These are phyloP conservation scores for Microtus pennsylvanicus DNA, from an alignment of 2,113 vertebrate species.

Conservation along the genomic window DNA sequence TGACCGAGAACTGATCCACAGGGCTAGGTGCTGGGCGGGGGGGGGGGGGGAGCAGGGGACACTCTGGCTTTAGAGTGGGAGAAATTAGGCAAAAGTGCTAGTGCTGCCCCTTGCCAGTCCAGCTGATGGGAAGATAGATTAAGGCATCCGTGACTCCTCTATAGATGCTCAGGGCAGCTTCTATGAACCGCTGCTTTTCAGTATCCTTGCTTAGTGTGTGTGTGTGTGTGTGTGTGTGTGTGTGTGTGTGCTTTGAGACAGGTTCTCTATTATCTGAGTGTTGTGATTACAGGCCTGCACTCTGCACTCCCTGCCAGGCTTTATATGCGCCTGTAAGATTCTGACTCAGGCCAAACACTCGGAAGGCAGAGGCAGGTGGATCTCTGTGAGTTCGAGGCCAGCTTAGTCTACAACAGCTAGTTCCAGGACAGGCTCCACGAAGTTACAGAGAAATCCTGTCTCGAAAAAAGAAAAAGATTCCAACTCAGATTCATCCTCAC, in stretches of 20 bases:
- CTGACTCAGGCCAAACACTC: no score
- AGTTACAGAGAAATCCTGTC: no score
- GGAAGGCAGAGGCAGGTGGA: no score
- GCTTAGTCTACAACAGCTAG: no score
- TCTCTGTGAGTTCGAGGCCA: no score
- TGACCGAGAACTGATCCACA: background rate
- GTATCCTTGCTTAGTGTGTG: background rate
- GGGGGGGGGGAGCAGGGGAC: background rate
- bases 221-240: background rate
- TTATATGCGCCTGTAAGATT: no score
- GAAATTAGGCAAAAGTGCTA: background rate
- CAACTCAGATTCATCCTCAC: background rate
- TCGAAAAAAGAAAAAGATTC: no score
- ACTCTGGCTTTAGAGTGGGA: background rate
- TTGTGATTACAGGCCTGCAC: background rate
- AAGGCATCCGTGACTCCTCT: background rate
- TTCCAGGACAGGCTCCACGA: no score
- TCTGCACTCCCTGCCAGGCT: background rate
- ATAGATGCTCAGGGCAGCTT: background rate
- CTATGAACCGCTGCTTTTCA: background rate
- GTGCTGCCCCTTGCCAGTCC: background rate
- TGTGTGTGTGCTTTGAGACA: background rate
- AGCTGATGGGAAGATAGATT: background rate
- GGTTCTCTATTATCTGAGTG: background rate
- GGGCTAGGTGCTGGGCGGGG: background rate